These are phyloP conservation scores for Mythimna impura DNA, from an alignment of 2,888 invertebrate genomes.

Conservation along the genomic window DNA sequence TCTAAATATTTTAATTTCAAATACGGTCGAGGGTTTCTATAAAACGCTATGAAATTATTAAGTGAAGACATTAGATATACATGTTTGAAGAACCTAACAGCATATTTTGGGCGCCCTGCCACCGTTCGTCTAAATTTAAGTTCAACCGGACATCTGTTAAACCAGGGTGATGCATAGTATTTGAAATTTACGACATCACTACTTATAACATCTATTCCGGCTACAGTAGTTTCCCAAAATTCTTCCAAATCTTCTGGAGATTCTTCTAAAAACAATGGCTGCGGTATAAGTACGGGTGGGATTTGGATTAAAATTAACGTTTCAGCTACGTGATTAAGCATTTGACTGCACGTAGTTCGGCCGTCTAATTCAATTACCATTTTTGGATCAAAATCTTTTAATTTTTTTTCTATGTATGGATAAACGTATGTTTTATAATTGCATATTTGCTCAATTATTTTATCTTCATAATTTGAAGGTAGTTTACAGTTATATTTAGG, in stretches of 20 bases:
- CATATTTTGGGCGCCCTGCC: constrained; percentile 88
- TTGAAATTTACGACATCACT: constrained; percentile 76
- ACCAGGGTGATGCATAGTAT: constrained; percentile 90
- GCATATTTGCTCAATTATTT: constrained; percentile 86
- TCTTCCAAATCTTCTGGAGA: constrained; percentile 81
- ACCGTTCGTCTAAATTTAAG: constrained; percentile 88
- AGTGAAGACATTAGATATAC: constrained; percentile 91
- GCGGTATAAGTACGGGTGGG: constrained; percentile 80
- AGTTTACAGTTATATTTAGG: constrained; percentile 86
- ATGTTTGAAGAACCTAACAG: constrained; percentile 91
- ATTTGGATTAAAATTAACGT: constrained; percentile 78
- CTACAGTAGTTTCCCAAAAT: constrained; percentile 80
- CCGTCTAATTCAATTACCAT: constrained; percentile 91
- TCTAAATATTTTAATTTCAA: constrained; percentile 90
- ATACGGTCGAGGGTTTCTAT: constrained; percentile 91
- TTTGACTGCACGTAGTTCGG: constrained; percentile 82
- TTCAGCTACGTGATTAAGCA: constrained; percentile 87
- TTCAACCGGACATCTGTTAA: constrained; percentile 91
- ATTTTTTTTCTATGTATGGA: constrained; percentile 86
- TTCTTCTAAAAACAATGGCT: constrained; percentile 82
- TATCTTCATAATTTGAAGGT: constrained; percentile 84
- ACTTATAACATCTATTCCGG: constrained; percentile 74
- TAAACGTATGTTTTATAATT: constrained; percentile 84
- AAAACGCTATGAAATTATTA: constrained; percentile 88
- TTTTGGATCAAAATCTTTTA: constrained; percentile 89